These are phyloP conservation scores for Baronia brevicornis DNA, from an alignment of 2,888 invertebrate genomes.

Conservation along the genomic window DNA sequence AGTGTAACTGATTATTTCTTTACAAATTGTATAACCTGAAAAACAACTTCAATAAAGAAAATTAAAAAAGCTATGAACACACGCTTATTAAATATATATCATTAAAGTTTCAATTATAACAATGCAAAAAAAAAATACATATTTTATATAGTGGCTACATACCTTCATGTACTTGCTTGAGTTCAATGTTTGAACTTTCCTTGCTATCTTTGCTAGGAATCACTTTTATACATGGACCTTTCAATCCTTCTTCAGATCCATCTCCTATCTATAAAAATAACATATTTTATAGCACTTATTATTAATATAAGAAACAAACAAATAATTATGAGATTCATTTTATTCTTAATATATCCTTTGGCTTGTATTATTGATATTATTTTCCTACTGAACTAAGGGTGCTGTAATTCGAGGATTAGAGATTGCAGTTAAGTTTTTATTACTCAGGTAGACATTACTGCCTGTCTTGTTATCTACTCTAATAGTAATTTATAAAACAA, in stretches of 20 bases:
- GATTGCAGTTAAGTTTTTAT: no score
- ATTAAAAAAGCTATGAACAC: constrained; percentile 62
- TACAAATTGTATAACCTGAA: constrained; percentile 9
- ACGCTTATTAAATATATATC: constrained; percentile 28
- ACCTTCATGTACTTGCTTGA: constrained; percentile 24
- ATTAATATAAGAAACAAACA: constrained; percentile 9
- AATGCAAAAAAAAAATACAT: constrained; percentile 4
- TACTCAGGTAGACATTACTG: no score
- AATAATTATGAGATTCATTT: not conserved
- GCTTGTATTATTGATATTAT: no score
- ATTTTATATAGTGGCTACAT: constrained; percentile 10
- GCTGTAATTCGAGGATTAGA: no score
- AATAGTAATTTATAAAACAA: no score
- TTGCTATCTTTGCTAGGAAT: constrained; percentile 34
- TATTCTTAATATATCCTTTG: not conserved
- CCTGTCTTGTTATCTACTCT: no score
- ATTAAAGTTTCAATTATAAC: constrained; percentile 8
- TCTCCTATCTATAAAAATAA: constrained; percentile 41
- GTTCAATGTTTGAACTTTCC: constrained; percentile 18
- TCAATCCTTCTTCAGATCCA: constrained; percentile 40
- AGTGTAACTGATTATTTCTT: no score
- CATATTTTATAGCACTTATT: constrained; percentile 7
- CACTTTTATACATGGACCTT: constrained; percentile 44
- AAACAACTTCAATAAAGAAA: constrained; percentile 22
- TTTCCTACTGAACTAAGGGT: no score